Evolutionary conservation across 1,140 invertebrate species (phyloP), one percentile per base, ranked within the genome.

Genomic region (Ridgeia piscesae): DNA sequence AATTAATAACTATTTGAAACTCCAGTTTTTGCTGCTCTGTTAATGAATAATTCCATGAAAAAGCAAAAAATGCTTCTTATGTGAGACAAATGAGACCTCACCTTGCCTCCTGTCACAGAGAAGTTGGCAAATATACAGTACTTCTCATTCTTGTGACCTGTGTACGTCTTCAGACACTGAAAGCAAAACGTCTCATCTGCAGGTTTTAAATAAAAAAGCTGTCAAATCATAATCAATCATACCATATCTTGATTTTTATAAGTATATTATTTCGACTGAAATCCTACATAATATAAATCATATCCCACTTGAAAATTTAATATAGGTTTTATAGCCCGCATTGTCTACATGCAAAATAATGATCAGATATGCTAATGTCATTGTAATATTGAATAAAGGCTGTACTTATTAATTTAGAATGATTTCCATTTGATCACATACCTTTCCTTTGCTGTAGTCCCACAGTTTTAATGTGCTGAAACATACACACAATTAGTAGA

Each of bases 111-210:
- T 89, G 99, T 99, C 6, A 99, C 99, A 91, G 99, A 99, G 96
- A 99, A 99, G 96, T 99, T 99, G 34, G 99, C 99, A 96, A 99
- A 99, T 95, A 99, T 99, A 96, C 99, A 99, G 96, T 99, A 99
- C 96, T 99, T 99, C 96, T 99, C 99, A 96, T 99, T 99, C 95
- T 98, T 98, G 96, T 99, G 99, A 0, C 99, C 99, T 0, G 98
- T 98, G 94, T 99, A 99, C 0, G 98, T 99, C 96, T 99, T 99
- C 33, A 99, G 96, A 96, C 99, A 99, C 95, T 96, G 94, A 93
- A 95, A 94, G 4, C 89, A 92, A 92, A 93, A 92, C 11, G 42
- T 42, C 42, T 42, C 11, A 11, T 42, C 11, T 42, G 42, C 4
- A 42, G 42, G 42, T 42, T 11, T 42, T 42, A 42, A 42, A 42